A percentile compares a stretch with the other conserved stretches of the same genome.
phyloP scores from a whole-genome alignment of 2,888 invertebrate species.

The Quadriops clusia region DNA sequence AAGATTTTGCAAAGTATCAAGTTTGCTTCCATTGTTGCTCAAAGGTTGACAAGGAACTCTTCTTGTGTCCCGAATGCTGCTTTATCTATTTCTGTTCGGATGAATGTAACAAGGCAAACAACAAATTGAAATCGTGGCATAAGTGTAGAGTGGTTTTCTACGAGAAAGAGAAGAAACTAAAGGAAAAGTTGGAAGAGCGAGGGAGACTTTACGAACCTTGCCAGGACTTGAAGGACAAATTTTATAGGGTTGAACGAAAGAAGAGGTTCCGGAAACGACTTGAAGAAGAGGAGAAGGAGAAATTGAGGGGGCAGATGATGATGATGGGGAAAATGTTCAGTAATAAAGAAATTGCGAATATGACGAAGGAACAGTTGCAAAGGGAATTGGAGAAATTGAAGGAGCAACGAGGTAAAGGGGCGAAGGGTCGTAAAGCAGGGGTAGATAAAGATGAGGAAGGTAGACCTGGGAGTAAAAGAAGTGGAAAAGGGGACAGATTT shows the following conservation, averaged over 20 bases:
- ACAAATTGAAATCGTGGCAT: constrained; percentile 19
- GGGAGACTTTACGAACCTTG: constrained; percentile 3
- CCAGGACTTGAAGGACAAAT: constrained; percentile 5
- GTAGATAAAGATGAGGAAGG: too few relatives aligned
- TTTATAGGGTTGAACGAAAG: constrained; percentile 2
- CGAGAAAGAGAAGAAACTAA: constrained; percentile 10
- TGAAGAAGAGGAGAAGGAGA: too few relatives aligned
- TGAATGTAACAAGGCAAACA: constrained; percentile 25
- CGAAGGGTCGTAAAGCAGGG: too few relatives aligned
- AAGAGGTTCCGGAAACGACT: neutral
- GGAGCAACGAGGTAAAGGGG: constrained; percentile 12
- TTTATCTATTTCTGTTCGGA: constrained; percentile 29
- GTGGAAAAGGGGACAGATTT: constrained; percentile 7
- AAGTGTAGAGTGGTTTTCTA: constrained; percentile 19
- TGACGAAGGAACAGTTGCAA: constrained; percentile 6
- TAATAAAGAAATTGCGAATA: neutral
- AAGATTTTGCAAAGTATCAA: constrained; percentile 21
- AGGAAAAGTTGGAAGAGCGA: constrained; percentile 1
- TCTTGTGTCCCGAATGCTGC: constrained; percentile 28
- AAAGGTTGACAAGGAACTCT: constrained; percentile 19
- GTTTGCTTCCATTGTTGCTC: constrained; percentile 30
- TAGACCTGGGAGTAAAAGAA: too few relatives aligned
- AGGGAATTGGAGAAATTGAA: constrained; percentile 5
- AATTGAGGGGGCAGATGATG: neutral
- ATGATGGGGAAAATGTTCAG: neutral